These are phyloP conservation scores for Ormyrus pomaceus DNA, from an alignment of 2,888 invertebrate genomes.

Conservation along the genomic window DNA sequence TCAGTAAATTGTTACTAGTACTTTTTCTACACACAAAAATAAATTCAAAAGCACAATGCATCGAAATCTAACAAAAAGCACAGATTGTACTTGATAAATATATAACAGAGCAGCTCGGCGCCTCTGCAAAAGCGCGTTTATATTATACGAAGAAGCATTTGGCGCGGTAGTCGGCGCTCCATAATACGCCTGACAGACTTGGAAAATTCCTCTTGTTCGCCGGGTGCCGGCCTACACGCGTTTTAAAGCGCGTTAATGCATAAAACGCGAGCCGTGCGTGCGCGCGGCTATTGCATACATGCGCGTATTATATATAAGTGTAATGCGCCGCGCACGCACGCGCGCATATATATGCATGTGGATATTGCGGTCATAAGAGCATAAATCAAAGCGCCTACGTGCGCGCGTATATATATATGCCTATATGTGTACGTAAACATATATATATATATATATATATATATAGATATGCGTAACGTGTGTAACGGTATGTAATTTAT, in stretches of 20 bases:
- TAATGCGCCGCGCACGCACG: no score
- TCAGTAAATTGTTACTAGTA: no score
- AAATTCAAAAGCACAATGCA: no score
- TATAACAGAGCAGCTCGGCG: no score
- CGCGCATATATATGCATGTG: conserved; percentile 60
- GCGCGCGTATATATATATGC: conserved; percentile 64
- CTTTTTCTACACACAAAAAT: no score
- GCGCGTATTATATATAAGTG: neutral
- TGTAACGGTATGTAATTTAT: conserved; percentile 75
- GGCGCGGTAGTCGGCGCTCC: neutral
- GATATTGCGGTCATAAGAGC: conserved; percentile 63
- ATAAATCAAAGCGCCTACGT: conserved; percentile 69
- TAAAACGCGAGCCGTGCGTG: conserved; percentile 42
- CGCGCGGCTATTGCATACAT: neutral
- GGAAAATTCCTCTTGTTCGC: conserved; percentile 59
- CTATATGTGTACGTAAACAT: neutral
- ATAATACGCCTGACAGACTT: conserved; percentile 54
- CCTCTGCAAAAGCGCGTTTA: no score
- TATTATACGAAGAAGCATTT: conserved; percentile 6
- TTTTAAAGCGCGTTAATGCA: conserved; percentile 47
- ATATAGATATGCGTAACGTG: conserved; percentile 15
- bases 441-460: neutral
- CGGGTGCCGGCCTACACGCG: conserved; percentile 59
- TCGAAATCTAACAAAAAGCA: no score
- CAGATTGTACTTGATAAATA: no score